phyloP scores from a whole-genome alignment of 1,140 invertebrate genomes.

The Drosophila ficusphila region DNA sequence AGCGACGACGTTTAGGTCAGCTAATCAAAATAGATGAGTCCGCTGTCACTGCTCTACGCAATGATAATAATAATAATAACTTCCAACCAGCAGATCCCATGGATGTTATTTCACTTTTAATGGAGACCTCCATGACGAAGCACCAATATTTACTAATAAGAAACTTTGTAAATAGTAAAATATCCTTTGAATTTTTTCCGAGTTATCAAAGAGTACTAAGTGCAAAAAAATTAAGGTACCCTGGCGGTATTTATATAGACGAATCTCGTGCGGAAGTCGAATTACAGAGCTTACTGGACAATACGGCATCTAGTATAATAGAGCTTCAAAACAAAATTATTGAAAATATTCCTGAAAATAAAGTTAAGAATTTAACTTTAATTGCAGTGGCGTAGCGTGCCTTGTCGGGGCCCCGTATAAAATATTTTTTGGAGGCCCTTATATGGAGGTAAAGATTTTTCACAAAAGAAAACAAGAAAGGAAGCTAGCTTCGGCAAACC shows the following conservation, averaged over 20 bases:
- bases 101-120: neutral
- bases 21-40: neutral
- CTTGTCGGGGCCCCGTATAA: too few species aligned
- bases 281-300: neutral
- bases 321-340: neutral
- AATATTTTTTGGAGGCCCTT: too few species aligned
- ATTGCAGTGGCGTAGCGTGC: neutral
- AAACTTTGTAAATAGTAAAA: conserved; percentile 2
- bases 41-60: neutral
- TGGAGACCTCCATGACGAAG: neutral
- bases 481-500: too few species aligned
- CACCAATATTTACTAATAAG: neutral
- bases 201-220: neutral
- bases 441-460: too few species aligned
- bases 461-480: too few species aligned
- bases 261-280: neutral
- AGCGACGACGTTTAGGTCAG: neutral
- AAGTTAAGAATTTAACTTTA: neutral
- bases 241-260: neutral
- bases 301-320: neutral
- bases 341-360: neutral
- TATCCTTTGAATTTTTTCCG: conserved; percentile 1
- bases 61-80: neutral
- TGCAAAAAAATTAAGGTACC: neutral
- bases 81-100: neutral